Evolutionary conservation across 92 coral and sea anemone species (phyloP).

Genomic region (Phenganax marumi): DNA sequence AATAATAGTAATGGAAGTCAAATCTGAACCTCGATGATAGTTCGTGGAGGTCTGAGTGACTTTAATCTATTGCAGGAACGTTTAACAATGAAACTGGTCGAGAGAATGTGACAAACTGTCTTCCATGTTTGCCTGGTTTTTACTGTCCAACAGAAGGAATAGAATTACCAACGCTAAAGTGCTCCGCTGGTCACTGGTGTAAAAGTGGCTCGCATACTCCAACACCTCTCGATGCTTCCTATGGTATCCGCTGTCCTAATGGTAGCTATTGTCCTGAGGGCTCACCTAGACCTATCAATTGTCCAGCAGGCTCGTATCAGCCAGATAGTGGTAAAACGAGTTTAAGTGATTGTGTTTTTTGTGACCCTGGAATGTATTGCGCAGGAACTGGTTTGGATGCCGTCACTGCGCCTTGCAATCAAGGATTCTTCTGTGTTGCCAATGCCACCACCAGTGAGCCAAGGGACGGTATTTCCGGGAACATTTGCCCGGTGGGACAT

Average conservation of each 20-base stretch:
- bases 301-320: constrained; percentile 87
- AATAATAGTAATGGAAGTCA: too few relatives aligned
- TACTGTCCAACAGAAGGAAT: constrained; percentile 70
- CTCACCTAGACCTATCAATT: constrained; percentile 76
- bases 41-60: background rate
- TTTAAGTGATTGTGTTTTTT: constrained; percentile 71
- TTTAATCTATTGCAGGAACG: constrained; percentile 60
- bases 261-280: constrained; percentile 98
- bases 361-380: constrained; percentile 97
- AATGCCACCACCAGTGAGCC: constrained; percentile 73
- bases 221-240: constrained; percentile 66
- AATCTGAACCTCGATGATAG: too few relatives aligned
- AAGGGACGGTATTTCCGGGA: constrained; percentile 70
- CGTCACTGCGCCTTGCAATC: constrained; percentile 72
- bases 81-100: constrained; percentile 77
- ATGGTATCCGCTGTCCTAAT: constrained; percentile 86
- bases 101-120: constrained; percentile 67
- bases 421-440: constrained; percentile 74
- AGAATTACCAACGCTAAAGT: constrained; percentile 64
- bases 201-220: constrained; percentile 69
- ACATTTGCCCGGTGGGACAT: constrained; percentile 82
- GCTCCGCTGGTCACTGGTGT: constrained; percentile 92
- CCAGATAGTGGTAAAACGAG: constrained; percentile 75
- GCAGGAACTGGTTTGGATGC: constrained; percentile 66
- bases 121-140: constrained; percentile 81